Percentiles rank a stretch among this genome's conserved stretches.
These are phyloP conservation scores for Allolobophora icterica DNA, from an alignment of 2,888 invertebrate species.

Conservation along the genomic window DNA sequence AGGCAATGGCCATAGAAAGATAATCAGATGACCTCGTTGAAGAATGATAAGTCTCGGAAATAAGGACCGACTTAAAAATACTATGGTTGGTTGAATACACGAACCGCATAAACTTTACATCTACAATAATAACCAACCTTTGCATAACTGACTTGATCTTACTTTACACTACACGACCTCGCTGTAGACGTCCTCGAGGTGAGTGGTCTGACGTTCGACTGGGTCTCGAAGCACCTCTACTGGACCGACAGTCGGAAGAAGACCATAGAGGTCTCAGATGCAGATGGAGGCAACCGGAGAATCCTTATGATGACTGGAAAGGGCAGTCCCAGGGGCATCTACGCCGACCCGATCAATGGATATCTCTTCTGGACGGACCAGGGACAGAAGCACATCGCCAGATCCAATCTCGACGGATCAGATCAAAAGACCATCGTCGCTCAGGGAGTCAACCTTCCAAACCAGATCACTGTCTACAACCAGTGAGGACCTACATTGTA, in stretches of 20 bases:
- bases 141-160: too few relatives aligned
- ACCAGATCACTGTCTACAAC: slow-evolving; percentile 56
- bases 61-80: too few relatives aligned
- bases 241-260: slow-evolving; percentile 58
- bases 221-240: slow-evolving; percentile 58
- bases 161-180: not conserved
- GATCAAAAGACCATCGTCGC: slow-evolving; percentile 52
- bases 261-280: slow-evolving; percentile 57
- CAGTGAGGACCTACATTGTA: not conserved
- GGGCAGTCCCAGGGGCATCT: slow-evolving; percentile 55
- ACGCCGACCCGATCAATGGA: slow-evolving; percentile 56
- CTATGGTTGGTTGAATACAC: too few relatives aligned
- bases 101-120: too few relatives aligned
- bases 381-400: slow-evolving; percentile 53
- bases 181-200: slow-evolving; percentile 50
- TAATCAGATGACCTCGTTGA: too few relatives aligned
- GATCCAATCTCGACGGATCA: slow-evolving; percentile 56
- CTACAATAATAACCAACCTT: too few relatives aligned
- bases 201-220: slow-evolving; percentile 58
- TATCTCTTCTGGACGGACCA: slow-evolving; percentile 60
- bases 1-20: too few relatives aligned
- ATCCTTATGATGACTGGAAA: slow-evolving; percentile 51
- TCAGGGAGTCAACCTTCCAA: slow-evolving; percentile 53
- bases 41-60: too few relatives aligned
- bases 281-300: slow-evolving; percentile 54